Percentiles rank a stretch among this genome's conserved stretches.
phyloP scores from a whole-genome alignment of 2,888 invertebrate species.

The Phyllotreta striolata region DNA sequence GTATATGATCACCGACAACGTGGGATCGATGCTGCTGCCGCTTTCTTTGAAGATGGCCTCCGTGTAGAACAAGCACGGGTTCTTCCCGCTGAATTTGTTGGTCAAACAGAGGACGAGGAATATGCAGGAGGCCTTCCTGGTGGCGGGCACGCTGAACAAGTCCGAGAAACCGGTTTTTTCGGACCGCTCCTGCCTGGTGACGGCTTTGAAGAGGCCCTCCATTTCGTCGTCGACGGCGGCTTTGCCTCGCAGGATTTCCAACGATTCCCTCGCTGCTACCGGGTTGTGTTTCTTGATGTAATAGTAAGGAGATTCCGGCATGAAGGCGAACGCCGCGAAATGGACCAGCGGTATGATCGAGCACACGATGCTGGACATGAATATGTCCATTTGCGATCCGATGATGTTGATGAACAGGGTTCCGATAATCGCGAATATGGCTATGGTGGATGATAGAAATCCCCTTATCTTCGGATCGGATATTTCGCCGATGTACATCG shows the following conservation, averaged over 20 bases:
- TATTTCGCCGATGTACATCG: constrained; percentile 69
- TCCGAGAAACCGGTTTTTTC: constrained; percentile 63
- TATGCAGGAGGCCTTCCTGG: constrained; percentile 70
- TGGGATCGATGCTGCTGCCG: constrained; percentile 62
- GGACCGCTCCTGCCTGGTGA: constrained; percentile 58
- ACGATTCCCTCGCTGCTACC: constrained; percentile 62
- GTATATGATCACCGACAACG: constrained; percentile 67
- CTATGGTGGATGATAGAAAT: constrained; percentile 68
- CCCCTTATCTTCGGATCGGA: constrained; percentile 67
- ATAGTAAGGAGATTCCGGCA: constrained; percentile 73
- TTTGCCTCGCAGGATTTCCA: constrained; percentile 68
- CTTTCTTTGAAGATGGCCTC: constrained; percentile 68
- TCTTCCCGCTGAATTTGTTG: constrained; percentile 72
- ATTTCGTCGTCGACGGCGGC: constrained; percentile 63
- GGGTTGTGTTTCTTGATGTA: constrained; percentile 59
- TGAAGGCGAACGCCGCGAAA: constrained; percentile 66
- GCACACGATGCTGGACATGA: constrained; percentile 66
- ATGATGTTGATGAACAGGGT: constrained; percentile 70
- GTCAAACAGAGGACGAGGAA: constrained; percentile 66
- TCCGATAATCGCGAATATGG: constrained; percentile 63
- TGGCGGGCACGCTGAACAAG: constrained; percentile 65
- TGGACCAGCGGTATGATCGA: constrained; percentile 67
- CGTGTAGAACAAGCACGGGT: constrained; percentile 70
- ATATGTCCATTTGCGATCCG: constrained; percentile 67
- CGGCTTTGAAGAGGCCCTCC: constrained; percentile 53